Conservation (phyloP, 2,113 vertebrate species). For the Rousettus leschenaultii region DNA sequence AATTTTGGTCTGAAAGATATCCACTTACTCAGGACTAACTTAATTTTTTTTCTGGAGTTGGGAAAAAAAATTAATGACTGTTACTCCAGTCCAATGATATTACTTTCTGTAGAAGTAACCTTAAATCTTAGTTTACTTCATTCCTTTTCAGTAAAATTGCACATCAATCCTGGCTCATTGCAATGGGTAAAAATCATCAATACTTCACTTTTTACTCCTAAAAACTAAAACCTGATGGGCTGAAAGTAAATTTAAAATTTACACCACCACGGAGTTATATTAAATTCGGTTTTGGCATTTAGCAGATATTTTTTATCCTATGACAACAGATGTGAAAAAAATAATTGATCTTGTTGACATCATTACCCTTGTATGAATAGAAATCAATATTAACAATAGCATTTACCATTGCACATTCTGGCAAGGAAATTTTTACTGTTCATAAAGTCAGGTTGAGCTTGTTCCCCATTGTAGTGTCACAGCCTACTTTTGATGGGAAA, state of each 20-base stretch:
- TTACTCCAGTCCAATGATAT: neutral
- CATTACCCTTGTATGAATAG: neutral
- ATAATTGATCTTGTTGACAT: slow-evolving; percentile 58
- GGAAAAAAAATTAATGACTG: neutral
- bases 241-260: slow-evolving; percentile 47
- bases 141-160: neutral
- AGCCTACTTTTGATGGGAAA: slow-evolving; percentile 43
- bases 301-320: slow-evolving; percentile 46
- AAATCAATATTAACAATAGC: slow-evolving; percentile 62
- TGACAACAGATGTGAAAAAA: slow-evolving; percentile 49
- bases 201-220: neutral
- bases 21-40: neutral
- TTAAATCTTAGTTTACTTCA: neutral
- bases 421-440: slow-evolving; percentile 51
- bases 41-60: neutral
- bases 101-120: neutral
- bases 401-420: slow-evolving; percentile 22
- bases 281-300: slow-evolving; percentile 44
- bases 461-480: neutral
- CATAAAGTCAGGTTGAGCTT: slow-evolving; percentile 54
- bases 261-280: neutral
- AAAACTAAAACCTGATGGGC: slow-evolving; percentile 4
- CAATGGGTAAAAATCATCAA: slow-evolving; percentile 7
- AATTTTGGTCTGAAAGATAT: neutral
- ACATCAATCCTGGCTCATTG: neutral